These are phyloP conservation scores for Nothocercus julius DNA, from an alignment of 2,113 vertebrate genomes.

Conservation along the genomic window DNA sequence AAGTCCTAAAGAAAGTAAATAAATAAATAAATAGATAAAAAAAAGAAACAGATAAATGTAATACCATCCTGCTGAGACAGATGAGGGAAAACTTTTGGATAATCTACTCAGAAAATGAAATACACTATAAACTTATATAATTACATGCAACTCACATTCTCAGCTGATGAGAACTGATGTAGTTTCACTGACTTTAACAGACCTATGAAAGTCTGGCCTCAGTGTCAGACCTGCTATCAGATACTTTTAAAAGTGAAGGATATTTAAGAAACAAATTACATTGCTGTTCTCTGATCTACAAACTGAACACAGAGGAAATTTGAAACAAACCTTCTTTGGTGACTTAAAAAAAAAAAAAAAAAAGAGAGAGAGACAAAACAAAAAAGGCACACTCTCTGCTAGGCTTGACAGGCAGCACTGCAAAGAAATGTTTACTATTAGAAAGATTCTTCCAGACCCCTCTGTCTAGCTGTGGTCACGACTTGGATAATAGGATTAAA, in stretches of 20 bases:
- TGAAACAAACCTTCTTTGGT: background rate
- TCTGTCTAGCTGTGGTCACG: background rate
- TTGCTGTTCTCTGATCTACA: background rate
- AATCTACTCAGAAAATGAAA: background rate
- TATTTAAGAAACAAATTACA: background rate
- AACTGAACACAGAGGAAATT: background rate
- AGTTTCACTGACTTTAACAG: background rate
- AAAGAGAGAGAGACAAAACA: too few relatives aligned
- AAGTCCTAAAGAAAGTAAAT: slow-evolving; percentile 75
- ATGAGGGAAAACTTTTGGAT: background rate
- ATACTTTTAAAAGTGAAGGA: background rate
- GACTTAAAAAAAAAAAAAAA: background rate
- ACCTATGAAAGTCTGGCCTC: background rate
- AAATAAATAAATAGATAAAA: background rate
- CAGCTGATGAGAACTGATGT: background rate
- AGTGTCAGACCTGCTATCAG: background rate
- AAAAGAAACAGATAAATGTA: background rate
- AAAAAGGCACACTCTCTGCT: background rate
- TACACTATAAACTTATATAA: background rate
- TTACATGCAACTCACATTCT: background rate
- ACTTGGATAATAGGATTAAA: background rate
- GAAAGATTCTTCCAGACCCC: background rate
- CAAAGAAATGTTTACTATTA: background rate
- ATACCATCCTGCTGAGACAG: background rate
- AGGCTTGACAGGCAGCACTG: background rate